Evolutionary conservation across 2,797 vertebrate species (phyloP).

Genomic region (Crenichthys baileyi): DNA sequence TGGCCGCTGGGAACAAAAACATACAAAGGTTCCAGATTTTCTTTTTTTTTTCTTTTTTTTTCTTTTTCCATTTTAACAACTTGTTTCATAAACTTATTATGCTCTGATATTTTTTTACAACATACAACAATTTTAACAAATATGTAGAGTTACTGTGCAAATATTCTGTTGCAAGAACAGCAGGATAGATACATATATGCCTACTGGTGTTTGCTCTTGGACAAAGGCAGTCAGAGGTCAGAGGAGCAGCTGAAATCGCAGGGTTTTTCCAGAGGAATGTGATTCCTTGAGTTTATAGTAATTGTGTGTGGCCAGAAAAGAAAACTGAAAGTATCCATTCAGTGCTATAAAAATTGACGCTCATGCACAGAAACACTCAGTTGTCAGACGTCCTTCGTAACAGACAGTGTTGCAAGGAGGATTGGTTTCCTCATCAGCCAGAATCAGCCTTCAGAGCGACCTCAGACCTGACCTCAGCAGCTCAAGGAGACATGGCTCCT

Average conservation of each 20-base stretch:
- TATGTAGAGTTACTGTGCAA: neutral
- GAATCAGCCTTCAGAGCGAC: neutral
- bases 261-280: neutral
- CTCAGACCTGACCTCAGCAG: neutral
- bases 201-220: neutral
- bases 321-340: conserved; percentile 19
- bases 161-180: neutral
- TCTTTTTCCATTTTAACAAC: neutral
- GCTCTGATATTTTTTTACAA: neutral
- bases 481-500: conserved; percentile 50
- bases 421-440: neutral
- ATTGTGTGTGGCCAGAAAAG: neutral
- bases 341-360: neutral
- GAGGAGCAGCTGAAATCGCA: neutral
- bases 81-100: neutral
- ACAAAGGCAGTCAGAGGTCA: neutral
- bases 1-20: neutral
- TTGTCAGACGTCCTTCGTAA: neutral
- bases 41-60: too few relatives aligned
- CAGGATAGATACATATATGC: too few relatives aligned
- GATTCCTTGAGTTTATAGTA: neutral
- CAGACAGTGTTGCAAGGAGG: conserved; percentile 1
- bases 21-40: neutral
- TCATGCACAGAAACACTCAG: neutral
- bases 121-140: neutral